Evolutionary conservation across 1,140 invertebrate genomes (phyloP).

Genomic region (Anadara kagoshimensis): DNA sequence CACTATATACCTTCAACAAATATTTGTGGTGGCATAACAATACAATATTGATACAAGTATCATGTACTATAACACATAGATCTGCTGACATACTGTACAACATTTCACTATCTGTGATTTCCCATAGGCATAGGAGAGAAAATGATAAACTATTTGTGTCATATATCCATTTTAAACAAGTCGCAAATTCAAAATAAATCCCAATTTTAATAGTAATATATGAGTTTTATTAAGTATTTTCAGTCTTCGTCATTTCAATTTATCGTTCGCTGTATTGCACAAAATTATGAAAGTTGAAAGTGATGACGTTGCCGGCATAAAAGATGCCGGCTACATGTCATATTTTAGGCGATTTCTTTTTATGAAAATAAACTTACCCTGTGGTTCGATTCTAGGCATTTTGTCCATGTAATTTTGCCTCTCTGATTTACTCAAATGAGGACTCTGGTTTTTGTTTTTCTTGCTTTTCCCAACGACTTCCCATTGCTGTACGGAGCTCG

Average conservation of each 20-base stretch:
- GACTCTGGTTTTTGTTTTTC: constrained; percentile 53
- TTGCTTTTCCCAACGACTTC: constrained; percentile 65
- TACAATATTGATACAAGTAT: no score
- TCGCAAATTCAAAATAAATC: no score
- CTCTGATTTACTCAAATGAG: constrained; percentile 52
- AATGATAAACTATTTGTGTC: no score
- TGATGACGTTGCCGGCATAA: not conserved
- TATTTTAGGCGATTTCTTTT: not conserved
- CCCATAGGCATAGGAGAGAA: no score
- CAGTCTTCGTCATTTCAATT: not conserved
- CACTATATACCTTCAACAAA: no score
- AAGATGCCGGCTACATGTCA: constrained; percentile 3
- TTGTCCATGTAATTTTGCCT: constrained; percentile 59
- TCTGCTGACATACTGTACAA: no score
- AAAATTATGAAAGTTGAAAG: not conserved
- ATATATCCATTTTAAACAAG: no score
- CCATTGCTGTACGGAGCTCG: constrained; percentile 53
- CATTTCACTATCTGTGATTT: no score
- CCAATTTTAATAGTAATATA: no score
- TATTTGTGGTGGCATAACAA: no score
- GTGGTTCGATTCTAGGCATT: constrained; percentile 60
- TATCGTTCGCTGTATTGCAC: not conserved
- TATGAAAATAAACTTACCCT: constrained; percentile 45
- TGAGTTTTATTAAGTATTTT: not conserved
- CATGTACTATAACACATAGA: no score